Evolutionary conservation across 2,888 invertebrate species (phyloP).

Genomic region (Elysia crispata): DNA sequence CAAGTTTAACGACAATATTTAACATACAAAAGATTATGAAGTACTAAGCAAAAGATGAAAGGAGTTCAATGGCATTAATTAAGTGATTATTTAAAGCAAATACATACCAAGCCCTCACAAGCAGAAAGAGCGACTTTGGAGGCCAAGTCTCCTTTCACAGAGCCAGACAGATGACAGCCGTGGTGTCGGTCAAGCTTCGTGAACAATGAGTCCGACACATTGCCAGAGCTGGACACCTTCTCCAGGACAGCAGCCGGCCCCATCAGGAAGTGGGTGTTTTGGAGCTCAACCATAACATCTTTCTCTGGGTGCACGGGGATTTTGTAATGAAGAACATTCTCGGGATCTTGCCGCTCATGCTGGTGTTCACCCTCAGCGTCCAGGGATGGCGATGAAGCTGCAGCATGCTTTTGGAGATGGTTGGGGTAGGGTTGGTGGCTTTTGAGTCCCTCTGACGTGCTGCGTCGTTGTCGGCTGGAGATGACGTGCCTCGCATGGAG

Average conservation of each 20-base stretch:
- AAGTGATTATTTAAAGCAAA: not conserved
- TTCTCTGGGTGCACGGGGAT: slow-evolving; percentile 61
- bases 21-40: too few species aligned
- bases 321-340: slow-evolving; percentile 65
- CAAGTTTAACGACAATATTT: too few species aligned
- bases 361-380: not conserved
- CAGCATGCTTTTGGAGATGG: not conserved
- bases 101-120: slow-evolving; percentile 89
- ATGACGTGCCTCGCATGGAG: slow-evolving; percentile 62
- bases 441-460: not conserved
- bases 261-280: slow-evolving; percentile 83
- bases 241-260: slow-evolving; percentile 86
- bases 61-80: too few species aligned
- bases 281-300: slow-evolving; percentile 76
- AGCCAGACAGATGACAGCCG: slow-evolving; percentile 88
- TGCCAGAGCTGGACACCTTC: slow-evolving; percentile 78
- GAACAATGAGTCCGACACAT: slow-evolving; percentile 66
- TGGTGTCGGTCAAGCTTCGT: slow-evolving; percentile 71
- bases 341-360: not conserved
- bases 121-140: slow-evolving; percentile 88
- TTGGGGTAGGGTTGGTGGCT: not conserved
- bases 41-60: too few species aligned
- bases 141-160: slow-evolving; percentile 83
- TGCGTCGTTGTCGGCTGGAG: slow-evolving; percentile 57
- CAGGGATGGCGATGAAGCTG: not conserved